Evolutionary conservation across 2,113 vertebrate species (phyloP).

Genomic region (Xiphophorus maculatus): DNA sequence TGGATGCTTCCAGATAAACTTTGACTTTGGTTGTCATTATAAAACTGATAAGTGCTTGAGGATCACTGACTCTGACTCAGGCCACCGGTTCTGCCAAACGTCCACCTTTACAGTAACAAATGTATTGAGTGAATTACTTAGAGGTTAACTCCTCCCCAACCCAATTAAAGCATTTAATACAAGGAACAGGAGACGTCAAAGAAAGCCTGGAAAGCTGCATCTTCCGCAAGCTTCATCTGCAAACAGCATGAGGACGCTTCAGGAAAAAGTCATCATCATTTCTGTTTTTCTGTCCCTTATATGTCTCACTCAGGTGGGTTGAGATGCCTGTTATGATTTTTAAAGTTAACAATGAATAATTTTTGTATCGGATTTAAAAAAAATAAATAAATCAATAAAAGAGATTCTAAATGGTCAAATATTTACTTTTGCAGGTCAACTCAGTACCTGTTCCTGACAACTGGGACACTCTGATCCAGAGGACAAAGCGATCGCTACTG

Average conservation of each 20-base stretch:
- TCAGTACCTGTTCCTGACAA: conserved; percentile 61
- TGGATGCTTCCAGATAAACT: conserved; percentile 51
- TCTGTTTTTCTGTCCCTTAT: conserved; percentile 62
- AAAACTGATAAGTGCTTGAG: conserved; percentile 55
- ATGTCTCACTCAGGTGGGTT: conserved; percentile 66
- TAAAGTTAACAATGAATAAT: background rate
- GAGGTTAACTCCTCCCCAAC: conserved; percentile 59
- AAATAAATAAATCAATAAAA: background rate
- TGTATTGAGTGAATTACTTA: conserved; percentile 1
- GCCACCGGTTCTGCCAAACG: conserved; percentile 12
- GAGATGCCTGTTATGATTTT: background rate
- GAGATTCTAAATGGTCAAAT: background rate
- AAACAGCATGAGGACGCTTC: conserved; percentile 63
- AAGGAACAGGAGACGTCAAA: conserved; percentile 3
- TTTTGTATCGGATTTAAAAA: no score
- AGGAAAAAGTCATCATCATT: conserved; percentile 52
- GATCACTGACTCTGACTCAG: conserved; percentile 10
- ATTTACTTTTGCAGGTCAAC: conserved; percentile 60
- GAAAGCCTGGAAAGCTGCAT: background rate
- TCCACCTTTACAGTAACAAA: conserved; percentile 13
- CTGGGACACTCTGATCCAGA: conserved; percentile 65
- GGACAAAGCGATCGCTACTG: conserved; percentile 78
- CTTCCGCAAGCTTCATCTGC: background rate
- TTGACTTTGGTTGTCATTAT: conserved; percentile 49
- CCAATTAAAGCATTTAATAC: conserved; percentile 58